A percentile compares a stretch with the other conserved stretches of the same genome.
Evolutionary conservation across 2,113 vertebrate species (phyloP).

Genomic region (Calypte anna): DNA sequence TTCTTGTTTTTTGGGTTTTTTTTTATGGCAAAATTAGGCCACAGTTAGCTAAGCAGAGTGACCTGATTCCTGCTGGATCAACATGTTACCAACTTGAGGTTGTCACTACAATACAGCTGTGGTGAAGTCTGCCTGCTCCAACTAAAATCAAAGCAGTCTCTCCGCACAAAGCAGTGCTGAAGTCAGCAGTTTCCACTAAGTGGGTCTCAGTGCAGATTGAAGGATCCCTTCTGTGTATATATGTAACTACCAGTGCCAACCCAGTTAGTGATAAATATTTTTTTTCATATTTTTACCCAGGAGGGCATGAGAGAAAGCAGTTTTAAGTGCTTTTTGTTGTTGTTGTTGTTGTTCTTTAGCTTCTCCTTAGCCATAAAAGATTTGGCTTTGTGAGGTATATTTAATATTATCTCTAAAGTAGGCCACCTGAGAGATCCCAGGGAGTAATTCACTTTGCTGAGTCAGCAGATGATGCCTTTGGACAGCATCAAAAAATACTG

Average conservation of each 20-base stretch:
- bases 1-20: not conserved
- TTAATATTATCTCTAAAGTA: conserved; percentile 65
- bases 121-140: conserved; percentile 58
- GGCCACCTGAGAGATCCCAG: conserved; percentile 47
- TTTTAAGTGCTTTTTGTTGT: not conserved
- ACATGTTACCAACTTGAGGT: conserved; percentile 54
- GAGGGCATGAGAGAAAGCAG: conserved; percentile 27
- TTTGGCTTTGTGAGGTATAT: conserved; percentile 46
- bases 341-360: not conserved
- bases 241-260: conserved; percentile 42
- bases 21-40: conserved; percentile 41
- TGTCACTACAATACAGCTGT: conserved; percentile 64
- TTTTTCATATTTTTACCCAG: conserved; percentile 47
- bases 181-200: conserved; percentile 39
- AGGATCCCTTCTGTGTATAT: conserved; percentile 24
- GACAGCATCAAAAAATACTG: not conserved
- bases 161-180: conserved; percentile 25
- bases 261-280: conserved; percentile 73
- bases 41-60: conserved; percentile 50
- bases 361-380: conserved; percentile 14
- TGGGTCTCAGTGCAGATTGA: conserved; percentile 46
- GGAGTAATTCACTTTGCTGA: conserved; percentile 46
- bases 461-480: conserved; percentile 49
- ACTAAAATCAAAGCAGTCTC: conserved; percentile 57
- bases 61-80: conserved; percentile 71